Base-by-base conservation (phyloP, 2,888 invertebrate species). In the Dicyrtomina minuta region DNA sequence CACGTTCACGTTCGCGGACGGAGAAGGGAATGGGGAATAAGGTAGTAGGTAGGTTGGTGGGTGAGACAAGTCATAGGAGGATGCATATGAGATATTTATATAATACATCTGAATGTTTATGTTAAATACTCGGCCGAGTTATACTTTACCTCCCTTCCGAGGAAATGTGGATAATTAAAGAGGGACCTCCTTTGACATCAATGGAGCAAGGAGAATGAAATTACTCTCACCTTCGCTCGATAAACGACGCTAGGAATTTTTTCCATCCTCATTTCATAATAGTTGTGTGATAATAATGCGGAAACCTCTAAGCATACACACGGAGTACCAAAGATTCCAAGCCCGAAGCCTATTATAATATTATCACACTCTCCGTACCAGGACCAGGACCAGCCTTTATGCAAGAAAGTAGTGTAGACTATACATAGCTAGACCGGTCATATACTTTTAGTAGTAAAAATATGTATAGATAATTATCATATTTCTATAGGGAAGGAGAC, bases 151-250 rank as follows among this genome's bases (percentile, higher is more conserved):
- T 58, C 20, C 58, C 58, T 24, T 22, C n/a, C 59, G 51, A 70
- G 59, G 62, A 70, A 70, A 70, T 70, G 66, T 70, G 70, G 62
- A 70, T 70, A 70, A 70, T 70, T 70, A 70, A 70, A 70, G 62
- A 66, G 70, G 58, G 67, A 33, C 59, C 58, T 67, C 59, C 67
- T 67, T 70, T 70, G 66, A 66, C 66, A 70, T 70, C 55, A 70
- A 70, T 70, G 60, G 70, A 70, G 66, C 17, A 66, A 43, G 55
- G 59, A 66, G 53, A 66, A 60, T 70, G 66, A 66, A 70, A 70
- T 70, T 70, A 66, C 70, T 70, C 66, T 70, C 70, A 70, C 70
- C 70, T 70, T 66, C 59, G 59, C 46, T 70, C 65, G 65, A 64
- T 69, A 64, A 58, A 70, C 51, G 59, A 65, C 66, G 44, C 55